Conservation (phyloP, 2,113 vertebrate genomes). For the Barbus barbus region DNA sequence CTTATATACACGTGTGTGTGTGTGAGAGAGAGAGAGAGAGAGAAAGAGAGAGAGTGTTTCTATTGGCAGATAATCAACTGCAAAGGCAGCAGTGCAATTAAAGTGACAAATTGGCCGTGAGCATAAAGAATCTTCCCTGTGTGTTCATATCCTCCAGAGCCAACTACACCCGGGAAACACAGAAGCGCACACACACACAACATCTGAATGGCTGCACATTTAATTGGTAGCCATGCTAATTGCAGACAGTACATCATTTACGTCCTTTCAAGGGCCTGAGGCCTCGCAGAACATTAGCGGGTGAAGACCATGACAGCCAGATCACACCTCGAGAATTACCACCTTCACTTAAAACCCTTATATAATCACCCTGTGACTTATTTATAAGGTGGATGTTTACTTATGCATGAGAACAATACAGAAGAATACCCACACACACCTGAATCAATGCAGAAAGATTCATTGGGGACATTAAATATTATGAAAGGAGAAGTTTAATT, state of each 20-base stretch:
- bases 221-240: conserved; percentile 33
- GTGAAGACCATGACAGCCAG: not conserved
- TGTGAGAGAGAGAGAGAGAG: not conserved
- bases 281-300: conserved; percentile 1
- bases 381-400: not conserved
- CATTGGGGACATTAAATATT: not conserved
- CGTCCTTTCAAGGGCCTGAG: conserved; percentile 18
- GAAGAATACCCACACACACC: not conserved
- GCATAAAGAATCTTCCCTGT: conserved; percentile 13
- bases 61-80: conserved; percentile 30
- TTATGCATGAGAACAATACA: not conserved
- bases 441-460: not conserved
- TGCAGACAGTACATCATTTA: conserved; percentile 26
- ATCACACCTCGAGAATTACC: conserved; percentile 15
- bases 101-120: conserved; percentile 32
- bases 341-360: conserved; percentile 9
- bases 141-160: conserved; percentile 19
- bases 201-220: conserved; percentile 11
- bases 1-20: not conserved
- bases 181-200: not conserved
- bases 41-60: not conserved
- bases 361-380: not conserved
- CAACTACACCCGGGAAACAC: not conserved
- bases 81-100: conserved; percentile 39
- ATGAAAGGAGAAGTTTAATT: not conserved